Evolutionary conservation across 2,113 vertebrate species (phyloP), one percentile per base, ranked within the genome.

Genomic region (Mesembrinibis cayennensis): DNA sequence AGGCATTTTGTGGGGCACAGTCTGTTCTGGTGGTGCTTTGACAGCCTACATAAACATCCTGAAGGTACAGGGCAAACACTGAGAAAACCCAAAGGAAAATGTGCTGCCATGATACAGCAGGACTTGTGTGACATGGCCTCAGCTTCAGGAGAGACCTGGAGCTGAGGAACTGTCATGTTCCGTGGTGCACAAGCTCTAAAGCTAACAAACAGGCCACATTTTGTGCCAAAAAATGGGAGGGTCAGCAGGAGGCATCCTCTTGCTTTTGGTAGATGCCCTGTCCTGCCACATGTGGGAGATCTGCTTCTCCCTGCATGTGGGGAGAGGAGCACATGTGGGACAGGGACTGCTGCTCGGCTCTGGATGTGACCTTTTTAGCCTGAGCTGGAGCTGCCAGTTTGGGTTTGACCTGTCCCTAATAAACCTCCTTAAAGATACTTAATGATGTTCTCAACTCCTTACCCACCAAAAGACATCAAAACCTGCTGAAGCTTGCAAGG

Each of bases 1-100:
- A 81, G 89, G 45, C 52, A 40, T 93, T 94, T 74, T 95, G 78
- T 85, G 77, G 78, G 81, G 56, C 80, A 44, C 72, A 32, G 63
- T 47, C 72, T 62, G 69, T 94, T 91, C 93, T 89, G 61, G 56
- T 72, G 77, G 69, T 92, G n/a, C 87, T 93, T 78, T 91, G 47
- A 53, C 44, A 89, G 82, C 61, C 84, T 89, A 36, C 74, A 47
- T 56, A 91, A 94, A 82, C 87, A 63, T 76, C 56, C 73, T 55
- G n/a, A 78, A 94, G 73, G 56, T 58, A 72, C 4, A 4, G 66
- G 77, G 77, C 62, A 85, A 90, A 63, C 53, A 53, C 20, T 65
- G 55, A 79, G 50, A 74, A 74, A 82, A 40, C 30, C 13, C 30
- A 34, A 81, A 40, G 27, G 61, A 59, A 67, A 65, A 63, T 18